Evolutionary conservation across 2,888 invertebrate genomes (phyloP).

Genomic region (Drosophila mulleri): DNA sequence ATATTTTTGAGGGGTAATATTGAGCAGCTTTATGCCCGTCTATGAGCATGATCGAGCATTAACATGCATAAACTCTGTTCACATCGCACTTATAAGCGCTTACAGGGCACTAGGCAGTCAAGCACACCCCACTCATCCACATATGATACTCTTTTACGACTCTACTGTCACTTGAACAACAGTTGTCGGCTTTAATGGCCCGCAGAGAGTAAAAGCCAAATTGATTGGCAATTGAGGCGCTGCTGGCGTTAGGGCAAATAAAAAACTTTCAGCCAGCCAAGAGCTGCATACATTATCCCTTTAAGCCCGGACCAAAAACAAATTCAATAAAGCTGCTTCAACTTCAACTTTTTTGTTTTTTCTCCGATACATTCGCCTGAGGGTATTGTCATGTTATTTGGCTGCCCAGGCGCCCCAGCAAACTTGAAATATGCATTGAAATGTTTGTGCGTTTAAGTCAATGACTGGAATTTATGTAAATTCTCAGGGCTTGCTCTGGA

Average conservation of each 20-base stretch:
- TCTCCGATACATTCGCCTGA: slow-evolving; percentile 23
- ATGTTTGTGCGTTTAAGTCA: slow-evolving; percentile 69
- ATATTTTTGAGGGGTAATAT: not conserved
- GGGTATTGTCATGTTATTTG: slow-evolving; percentile 6
- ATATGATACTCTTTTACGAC: slow-evolving; percentile 45
- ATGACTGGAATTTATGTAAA: slow-evolving; percentile 76
- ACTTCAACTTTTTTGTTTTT: slow-evolving; percentile 1
- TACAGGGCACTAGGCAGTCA: slow-evolving; percentile 4
- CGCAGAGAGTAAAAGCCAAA: slow-evolving; percentile 62
- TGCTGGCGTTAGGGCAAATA: slow-evolving; percentile 40
- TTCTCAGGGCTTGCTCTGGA: slow-evolving; percentile 21
- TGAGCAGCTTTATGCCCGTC: not conserved
- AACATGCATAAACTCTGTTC: not conserved
- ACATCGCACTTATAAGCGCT: not conserved
- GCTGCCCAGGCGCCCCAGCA: no score
- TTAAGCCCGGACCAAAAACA: slow-evolving; percentile 37
- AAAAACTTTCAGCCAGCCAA: slow-evolving; percentile 13
- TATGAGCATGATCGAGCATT: not conserved
- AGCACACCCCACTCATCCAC: not conserved
- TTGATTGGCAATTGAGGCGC: slow-evolving; percentile 72
- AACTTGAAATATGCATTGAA: slow-evolving; percentile 56
- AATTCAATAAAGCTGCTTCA: slow-evolving; percentile 60
- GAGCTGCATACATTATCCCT: slow-evolving; percentile 73
- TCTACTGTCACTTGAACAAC: slow-evolving; percentile 63
- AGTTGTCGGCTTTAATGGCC: slow-evolving; percentile 36